A percentile compares a stretch with the other conserved stretches of the same genome.
Evolutionary conservation across 2,888 invertebrate species (phyloP).

Genomic region (Zaprionus bogoriensis): DNA sequence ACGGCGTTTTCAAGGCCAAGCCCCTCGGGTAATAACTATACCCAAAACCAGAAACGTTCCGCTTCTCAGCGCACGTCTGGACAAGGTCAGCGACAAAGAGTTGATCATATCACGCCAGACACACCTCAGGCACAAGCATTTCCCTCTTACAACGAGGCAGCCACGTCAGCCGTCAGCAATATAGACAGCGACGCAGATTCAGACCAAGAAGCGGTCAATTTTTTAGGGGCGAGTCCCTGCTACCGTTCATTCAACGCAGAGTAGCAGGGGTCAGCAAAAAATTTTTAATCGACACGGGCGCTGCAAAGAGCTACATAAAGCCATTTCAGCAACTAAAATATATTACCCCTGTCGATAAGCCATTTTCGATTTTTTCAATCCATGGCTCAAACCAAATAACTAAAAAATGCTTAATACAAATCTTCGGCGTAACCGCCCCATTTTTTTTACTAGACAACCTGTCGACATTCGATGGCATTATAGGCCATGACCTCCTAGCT

Average conservation of each 20-base stretch:
- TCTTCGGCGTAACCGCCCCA: not conserved
- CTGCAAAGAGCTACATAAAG: not conserved
- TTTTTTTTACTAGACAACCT: not conserved
- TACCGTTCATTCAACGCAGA: not conserved
- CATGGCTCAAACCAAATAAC: not conserved
- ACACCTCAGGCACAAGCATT: too few relatives aligned
- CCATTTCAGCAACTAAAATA: not conserved
- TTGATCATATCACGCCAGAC: too few relatives aligned
- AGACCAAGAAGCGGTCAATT: too few relatives aligned
- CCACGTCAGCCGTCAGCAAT: too few relatives aligned
- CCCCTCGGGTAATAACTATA: not conserved
- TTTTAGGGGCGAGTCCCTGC: not conserved
- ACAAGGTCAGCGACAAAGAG: too few relatives aligned
- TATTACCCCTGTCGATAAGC: not conserved
- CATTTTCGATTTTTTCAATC: not conserved
- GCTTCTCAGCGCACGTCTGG: too few relatives aligned
- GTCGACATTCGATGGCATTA: not conserved
- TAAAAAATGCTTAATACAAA: not conserved
- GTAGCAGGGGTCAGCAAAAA: not conserved
- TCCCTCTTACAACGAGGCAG: too few relatives aligned
- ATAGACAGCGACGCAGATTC: too few relatives aligned
- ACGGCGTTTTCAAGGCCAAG: not conserved
- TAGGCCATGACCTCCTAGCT: not conserved
- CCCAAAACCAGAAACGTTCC: too few relatives aligned
- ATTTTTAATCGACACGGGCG: slow-evolving; percentile 6